Percentiles rank a stretch among this genome's conserved stretches.
Conservation (phyloP, 2,888 invertebrate genomes). For the Auanema freiburgensis region DNA sequence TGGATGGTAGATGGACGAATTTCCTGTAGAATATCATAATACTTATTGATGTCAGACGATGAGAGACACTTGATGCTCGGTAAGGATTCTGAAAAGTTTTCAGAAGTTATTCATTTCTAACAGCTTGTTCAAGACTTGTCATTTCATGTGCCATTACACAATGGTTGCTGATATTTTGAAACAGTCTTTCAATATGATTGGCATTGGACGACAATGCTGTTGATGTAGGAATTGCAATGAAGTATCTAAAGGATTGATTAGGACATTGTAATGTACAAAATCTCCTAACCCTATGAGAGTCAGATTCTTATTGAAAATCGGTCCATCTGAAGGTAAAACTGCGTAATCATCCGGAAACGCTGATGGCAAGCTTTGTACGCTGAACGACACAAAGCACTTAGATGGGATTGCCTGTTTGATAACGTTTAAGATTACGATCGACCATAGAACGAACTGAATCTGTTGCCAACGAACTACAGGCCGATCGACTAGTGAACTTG, state of each 20-base stretch:
- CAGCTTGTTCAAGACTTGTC: background rate
- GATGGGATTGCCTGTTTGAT: slow-evolving; percentile 12
- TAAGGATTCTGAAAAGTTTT: background rate
- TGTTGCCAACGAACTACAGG: background rate
- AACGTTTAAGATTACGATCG: slow-evolving; percentile 15
- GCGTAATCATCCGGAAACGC: slow-evolving; percentile 37
- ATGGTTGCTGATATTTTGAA: slow-evolving; percentile 23
- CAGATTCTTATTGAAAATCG: slow-evolving; percentile 29
- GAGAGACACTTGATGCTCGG: slow-evolving; percentile 24
- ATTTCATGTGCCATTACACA: background rate
- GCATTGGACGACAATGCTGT: slow-evolving; percentile 28
- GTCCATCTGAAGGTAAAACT: slow-evolving; percentile 33
- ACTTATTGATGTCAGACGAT: slow-evolving; percentile 32
- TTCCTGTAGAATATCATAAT: slow-evolving; percentile 32
- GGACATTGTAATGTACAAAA: background rate
- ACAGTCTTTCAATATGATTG: slow-evolving; percentile 15
- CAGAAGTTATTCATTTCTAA: background rate
- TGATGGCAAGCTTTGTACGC: slow-evolving; percentile 16
- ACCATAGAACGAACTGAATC: slow-evolving; percentile 13
- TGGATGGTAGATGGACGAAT: slow-evolving; percentile 32
- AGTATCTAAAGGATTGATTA: slow-evolving; percentile 28
- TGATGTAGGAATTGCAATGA: slow-evolving; percentile 31
- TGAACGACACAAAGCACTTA: slow-evolving; percentile 21
- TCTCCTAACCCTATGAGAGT: slow-evolving; percentile 28
- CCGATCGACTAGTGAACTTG: too few relatives aligned